These are phyloP conservation scores for Ochropleura plecta DNA, from an alignment of 2,888 invertebrate species.

Conservation along the genomic window DNA sequence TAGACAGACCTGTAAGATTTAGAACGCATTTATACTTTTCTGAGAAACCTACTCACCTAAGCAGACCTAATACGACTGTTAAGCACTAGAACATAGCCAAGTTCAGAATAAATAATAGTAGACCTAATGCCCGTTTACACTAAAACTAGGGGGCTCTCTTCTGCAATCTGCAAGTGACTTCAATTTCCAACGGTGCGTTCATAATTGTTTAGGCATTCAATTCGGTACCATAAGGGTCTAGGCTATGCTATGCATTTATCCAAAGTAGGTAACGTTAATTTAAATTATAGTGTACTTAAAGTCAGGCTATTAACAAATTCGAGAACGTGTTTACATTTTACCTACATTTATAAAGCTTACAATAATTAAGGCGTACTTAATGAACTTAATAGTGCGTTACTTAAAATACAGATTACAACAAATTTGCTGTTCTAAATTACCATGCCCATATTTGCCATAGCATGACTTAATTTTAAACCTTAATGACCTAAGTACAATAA, in stretches of 20 bases:
- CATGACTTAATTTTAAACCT: not conserved
- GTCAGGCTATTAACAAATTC: slow-evolving; percentile 1
- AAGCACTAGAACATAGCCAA: not conserved
- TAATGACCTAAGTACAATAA: not conserved
- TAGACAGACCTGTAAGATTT: not conserved
- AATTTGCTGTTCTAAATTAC: slow-evolving; percentile 25
- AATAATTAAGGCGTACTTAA: slow-evolving; percentile 13
- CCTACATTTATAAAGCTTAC: not conserved
- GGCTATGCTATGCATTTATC: slow-evolving; percentile 2
- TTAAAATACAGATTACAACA: slow-evolving; percentile 36
- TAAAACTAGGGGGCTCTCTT: not conserved
- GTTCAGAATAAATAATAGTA: no score
- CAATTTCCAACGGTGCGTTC: not conserved
- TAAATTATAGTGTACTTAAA: not conserved
- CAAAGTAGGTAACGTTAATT: not conserved
- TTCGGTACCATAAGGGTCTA: not conserved
- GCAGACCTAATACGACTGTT: no score
- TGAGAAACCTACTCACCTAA: no score
- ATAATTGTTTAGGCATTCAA: not conserved
- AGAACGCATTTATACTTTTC: not conserved
- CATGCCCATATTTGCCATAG: not conserved
- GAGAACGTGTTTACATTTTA: slow-evolving; percentile 28
- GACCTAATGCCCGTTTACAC: not conserved
- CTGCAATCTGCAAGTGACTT: no score
- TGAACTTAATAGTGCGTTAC: slow-evolving; percentile 32